Evolutionary conservation across 2,888 invertebrate species (phyloP), one percentile per base, ranked within the genome.

Genomic region (Lordiphosa fenestrarum): DNA sequence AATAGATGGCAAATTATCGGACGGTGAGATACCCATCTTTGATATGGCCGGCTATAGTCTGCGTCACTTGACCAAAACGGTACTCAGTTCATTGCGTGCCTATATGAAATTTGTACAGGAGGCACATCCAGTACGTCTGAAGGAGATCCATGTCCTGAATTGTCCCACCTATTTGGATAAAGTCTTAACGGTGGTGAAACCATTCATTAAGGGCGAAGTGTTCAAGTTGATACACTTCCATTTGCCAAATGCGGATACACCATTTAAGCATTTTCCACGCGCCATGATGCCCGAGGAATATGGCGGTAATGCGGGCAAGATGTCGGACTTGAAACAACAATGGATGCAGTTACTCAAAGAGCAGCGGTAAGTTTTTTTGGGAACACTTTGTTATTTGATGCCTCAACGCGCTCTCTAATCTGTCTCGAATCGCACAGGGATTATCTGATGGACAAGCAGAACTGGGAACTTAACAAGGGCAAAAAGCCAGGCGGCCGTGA

Each of bases 21-120:
- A 92, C 0, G 94, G 94, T 1, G 94, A 94, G 85, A 91, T 94
- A 49, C 94, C 94, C 0, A 92, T 94, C 46, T 94, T 94, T 69
- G 94, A 94, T 85, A 92, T 94, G 86, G 91, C 91, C 0, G 93
- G 93, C 46, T 92, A 92, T 37, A 90, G 92, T 1, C 85, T 94
- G 56, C 92, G 92, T 60, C 94, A 94, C 74, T 88, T 94, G 25
- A 90, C 93, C 6, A 93, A 92, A 88, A 89, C 94, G 2, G 92
- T 92, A 38, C 87, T 94, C 41, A 92, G 92, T 0, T 91, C 93
- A 36, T 84, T 94, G 19, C 91, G 93, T 48, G 92, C 93, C 83
- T 94, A 94, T 82, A 93, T 94, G 93, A 90, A 93, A 76, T 94
- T 94, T 74, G 92, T 93, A 44, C 94, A 94, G 92, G 94, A 94